These are phyloP conservation scores for Elysia chlorotica DNA, from an alignment of 1,140 invertebrate genomes.

Conservation along the genomic window DNA sequence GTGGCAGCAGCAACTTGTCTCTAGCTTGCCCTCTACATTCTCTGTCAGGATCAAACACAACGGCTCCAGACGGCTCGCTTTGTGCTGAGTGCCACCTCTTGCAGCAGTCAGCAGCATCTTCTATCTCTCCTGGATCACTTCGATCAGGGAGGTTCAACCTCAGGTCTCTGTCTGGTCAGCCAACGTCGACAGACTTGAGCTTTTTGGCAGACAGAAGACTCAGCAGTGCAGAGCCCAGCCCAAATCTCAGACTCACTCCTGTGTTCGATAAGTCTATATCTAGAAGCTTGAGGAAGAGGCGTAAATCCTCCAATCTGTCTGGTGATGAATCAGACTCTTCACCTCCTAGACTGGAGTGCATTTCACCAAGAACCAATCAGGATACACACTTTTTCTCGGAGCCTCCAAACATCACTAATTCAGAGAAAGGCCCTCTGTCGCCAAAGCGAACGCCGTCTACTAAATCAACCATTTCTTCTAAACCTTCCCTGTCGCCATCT, in stretches of 20 bases:
- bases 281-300: not conserved
- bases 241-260: not conserved
- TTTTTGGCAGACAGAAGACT: not conserved
- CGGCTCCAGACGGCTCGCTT: not conserved
- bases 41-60: not conserved
- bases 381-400: constrained; percentile 1
- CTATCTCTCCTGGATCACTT: not conserved
- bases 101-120: too few species aligned
- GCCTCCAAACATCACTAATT: constrained; percentile 17
- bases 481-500: constrained; percentile 3
- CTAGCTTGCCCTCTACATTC: constrained; percentile 16
- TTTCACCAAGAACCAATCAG: constrained; percentile 4
- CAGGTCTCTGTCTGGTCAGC: not conserved
- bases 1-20: not conserved
- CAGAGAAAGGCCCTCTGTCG: too few species aligned
- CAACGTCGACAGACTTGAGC: not conserved
- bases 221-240: constrained; percentile 16
- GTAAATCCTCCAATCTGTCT: constrained; percentile 13
- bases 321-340: constrained; percentile 16
- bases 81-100: constrained; percentile 19
- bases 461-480: too few species aligned
- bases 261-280: not conserved
- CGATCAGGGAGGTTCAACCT: not conserved
- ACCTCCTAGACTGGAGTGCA: constrained; percentile 11
- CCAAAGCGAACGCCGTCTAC: too few species aligned